A percentile compares a stretch with the other conserved stretches of the same genome.
Conservation (phyloP, 2,888 invertebrate species). For the Pristionchus arcanus region DNA sequence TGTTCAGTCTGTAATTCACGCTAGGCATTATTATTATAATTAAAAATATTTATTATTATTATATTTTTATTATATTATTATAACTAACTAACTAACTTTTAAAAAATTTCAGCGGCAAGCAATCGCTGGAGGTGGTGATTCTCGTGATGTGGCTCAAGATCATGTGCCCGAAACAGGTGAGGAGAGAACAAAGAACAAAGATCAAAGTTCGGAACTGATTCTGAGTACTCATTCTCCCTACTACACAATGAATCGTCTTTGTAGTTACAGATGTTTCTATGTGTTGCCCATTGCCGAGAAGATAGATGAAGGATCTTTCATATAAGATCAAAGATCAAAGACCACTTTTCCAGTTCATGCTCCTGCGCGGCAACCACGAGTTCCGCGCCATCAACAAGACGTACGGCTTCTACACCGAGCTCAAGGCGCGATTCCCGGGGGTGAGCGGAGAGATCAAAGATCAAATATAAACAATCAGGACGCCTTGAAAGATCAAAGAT, state of each 20-base stretch:
- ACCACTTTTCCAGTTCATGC: constrained; percentile 32
- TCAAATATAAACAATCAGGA: too few relatives aligned
- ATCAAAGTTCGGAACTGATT: neutral
- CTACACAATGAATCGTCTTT: too few relatives aligned
- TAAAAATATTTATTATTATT: too few relatives aligned
- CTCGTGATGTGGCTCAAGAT: constrained; percentile 10
- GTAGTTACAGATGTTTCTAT: too few relatives aligned
- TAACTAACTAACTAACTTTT: too few relatives aligned
- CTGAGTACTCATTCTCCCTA: too few relatives aligned
- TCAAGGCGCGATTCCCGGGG: constrained; percentile 57
- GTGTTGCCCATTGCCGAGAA: too few relatives aligned
- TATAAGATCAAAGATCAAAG: neutral
- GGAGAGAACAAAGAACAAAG: neutral
- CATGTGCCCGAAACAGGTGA: neutral
- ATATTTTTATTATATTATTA: neutral
- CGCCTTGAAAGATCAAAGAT: constrained; percentile 6
- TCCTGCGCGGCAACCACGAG: constrained; percentile 57
- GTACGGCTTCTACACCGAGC: constrained; percentile 60
- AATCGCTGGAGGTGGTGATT: neutral
- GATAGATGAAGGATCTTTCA: too few relatives aligned
- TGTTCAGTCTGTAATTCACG: too few relatives aligned
- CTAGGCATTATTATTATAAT: too few relatives aligned
- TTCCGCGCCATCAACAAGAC: constrained; percentile 58
- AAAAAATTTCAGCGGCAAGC: neutral
- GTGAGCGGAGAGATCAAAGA: neutral